Conservation (phyloP, 2,113 vertebrate genomes). For the Cavia porcellus region DNA sequence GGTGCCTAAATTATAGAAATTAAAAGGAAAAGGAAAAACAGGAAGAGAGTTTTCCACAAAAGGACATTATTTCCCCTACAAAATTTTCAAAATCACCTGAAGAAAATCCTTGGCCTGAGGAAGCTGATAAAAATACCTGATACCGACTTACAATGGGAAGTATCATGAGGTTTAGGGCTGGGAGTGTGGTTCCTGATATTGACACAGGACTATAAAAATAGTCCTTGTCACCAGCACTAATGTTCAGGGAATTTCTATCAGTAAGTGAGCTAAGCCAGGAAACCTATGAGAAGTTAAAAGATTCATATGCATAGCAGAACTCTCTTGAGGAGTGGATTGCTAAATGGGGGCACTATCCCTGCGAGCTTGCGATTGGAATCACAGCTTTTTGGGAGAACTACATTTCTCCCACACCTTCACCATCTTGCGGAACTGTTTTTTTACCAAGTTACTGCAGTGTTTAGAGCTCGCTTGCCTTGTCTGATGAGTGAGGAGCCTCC, state of each 20-base stretch:
- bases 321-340: slow-evolving; percentile 24
- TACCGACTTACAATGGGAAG: neutral
- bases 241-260: neutral
- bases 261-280: neutral
- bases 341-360: neutral
- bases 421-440: slow-evolving; percentile 61
- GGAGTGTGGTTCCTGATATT: neutral
- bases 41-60: neutral
- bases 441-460: neutral
- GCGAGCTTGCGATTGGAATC: slow-evolving; percentile 17
- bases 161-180: neutral
- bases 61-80: neutral
- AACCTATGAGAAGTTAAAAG: neutral
- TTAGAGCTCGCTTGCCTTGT: neutral
- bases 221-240: neutral
- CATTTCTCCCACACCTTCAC: neutral
- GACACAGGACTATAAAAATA: neutral
- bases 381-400: neutral
- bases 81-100: neutral
- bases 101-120: neutral
- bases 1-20: neutral
- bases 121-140: neutral
- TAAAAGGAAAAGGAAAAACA: neutral
- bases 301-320: neutral
- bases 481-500: neutral